Base-by-base conservation (phyloP, 2,113 vertebrate genomes). In the Dromas ardeola region DNA sequence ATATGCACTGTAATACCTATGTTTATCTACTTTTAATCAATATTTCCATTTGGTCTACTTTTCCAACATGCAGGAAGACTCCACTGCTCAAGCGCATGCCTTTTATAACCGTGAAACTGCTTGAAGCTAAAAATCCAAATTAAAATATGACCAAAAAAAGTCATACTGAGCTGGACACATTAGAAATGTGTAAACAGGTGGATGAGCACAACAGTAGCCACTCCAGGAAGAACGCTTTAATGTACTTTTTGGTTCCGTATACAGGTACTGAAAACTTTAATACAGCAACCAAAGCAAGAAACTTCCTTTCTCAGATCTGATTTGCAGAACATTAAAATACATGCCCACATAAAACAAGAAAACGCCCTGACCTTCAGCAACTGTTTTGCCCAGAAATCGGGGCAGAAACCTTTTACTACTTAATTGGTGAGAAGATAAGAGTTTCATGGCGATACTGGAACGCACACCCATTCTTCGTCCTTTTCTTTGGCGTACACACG, bases 401-500 rank as follows among this genome's bases (percentile, higher is more conserved):
- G 25, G 27, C 18, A 43, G 15, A 69, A 67, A 18, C 27, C 36
- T 81, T 58, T 53, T 40, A 10, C n/a, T 52, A 15, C 34, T 45
- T 40, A 71, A 84, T 4, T 82, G 47, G 32, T 6, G 62, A 92
- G 42, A 69, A 70, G 34, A 67, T 5, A 17, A 76, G 70, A 15
- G 19, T 80, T 96, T 79, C 38, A 88, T 5, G 17, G 49, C 58
- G 79, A 85, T 23, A 73, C 58, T 52, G 69, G n/a, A 77, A 82
- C 53, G 62, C 1, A 69, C 40, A 76, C n/a, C 11, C 52, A 42
- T 88, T 55, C 94, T 92, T 91, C 79, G 63, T 82, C 81, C n/a
- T 91, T 88, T 86, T 86, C 90, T 96, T 94, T 87, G 82, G 66
- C 93, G 72, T 38, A 83, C 62, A 36, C 76, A 71, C 81, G 65